Percentiles rank a stretch among this genome's conserved stretches.
These are phyloP conservation scores for Teleiodes luculella DNA, from an alignment of 2,888 invertebrate genomes.

Conservation along the genomic window DNA sequence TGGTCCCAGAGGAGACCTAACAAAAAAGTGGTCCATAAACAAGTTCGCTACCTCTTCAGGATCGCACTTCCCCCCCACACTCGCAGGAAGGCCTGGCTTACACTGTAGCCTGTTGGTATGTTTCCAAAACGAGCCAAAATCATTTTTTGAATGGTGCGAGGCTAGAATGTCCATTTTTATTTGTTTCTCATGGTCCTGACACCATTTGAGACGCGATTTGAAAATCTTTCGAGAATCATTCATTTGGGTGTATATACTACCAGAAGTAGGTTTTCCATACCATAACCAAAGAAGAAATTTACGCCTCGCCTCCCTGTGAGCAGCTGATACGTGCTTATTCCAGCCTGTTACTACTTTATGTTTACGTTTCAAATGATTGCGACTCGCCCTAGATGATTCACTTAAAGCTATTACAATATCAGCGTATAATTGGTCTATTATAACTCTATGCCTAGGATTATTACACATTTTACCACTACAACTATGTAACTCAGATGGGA, in stretches of 20 bases:
- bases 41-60: not conserved
- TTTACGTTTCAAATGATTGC: not conserved
- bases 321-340: not conserved
- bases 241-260: not conserved
- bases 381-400: not conserved
- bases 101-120: not conserved
- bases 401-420: not conserved
- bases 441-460: not conserved
- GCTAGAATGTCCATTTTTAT: not conserved
- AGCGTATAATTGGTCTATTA: not conserved
- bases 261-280: not conserved
- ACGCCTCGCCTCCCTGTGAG: not conserved
- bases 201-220: not conserved
- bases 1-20: not conserved
- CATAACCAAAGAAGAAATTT: not conserved
- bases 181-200: not conserved
- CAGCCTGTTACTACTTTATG: not conserved
- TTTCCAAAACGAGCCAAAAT: not conserved
- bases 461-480: not conserved
- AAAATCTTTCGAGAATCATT: not conserved
- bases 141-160: not conserved
- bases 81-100: not conserved
- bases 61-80: not conserved
- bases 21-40: not conserved
- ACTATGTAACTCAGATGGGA: not conserved